Percentiles rank a stretch among this genome's conserved stretches.
phyloP scores from a whole-genome alignment of 2,113 vertebrate genomes.

The Aviceda subcristata region DNA sequence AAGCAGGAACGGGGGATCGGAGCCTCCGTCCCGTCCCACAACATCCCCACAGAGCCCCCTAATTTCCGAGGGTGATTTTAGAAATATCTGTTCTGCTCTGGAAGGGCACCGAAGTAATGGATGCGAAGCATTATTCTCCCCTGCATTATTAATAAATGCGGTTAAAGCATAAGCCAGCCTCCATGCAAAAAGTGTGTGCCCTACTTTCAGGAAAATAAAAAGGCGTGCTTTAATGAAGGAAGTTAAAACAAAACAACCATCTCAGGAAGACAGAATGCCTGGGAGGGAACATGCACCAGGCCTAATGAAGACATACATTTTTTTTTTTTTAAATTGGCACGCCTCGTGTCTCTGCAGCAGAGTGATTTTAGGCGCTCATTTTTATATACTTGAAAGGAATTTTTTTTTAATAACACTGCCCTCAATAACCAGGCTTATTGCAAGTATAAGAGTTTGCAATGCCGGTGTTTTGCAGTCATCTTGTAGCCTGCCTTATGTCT shows the following conservation, averaged over 20 bases:
- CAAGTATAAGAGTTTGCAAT: background rate
- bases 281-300: background rate
- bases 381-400: background rate
- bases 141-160: constrained; percentile 38
- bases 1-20: accelerated
- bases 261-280: background rate
- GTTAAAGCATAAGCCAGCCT: background rate
- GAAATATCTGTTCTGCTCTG: background rate
- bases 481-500: background rate
- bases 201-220: constrained; percentile 40
- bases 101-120: background rate
- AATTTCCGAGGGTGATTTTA: background rate
- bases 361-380: background rate
- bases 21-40: background rate
- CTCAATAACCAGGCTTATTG: background rate
- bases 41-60: background rate
- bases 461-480: background rate
- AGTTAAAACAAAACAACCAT: background rate
- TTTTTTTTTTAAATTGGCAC: background rate
- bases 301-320: background rate
- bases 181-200: background rate
- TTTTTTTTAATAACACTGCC: background rate
- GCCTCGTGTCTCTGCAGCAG: background rate
- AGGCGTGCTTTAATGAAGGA: background rate
- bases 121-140: background rate